Evolutionary conservation across 2,888 invertebrate genomes (phyloP), one percentile per base, ranked within the genome.

Genomic region (Gasteruption jaculator): DNA sequence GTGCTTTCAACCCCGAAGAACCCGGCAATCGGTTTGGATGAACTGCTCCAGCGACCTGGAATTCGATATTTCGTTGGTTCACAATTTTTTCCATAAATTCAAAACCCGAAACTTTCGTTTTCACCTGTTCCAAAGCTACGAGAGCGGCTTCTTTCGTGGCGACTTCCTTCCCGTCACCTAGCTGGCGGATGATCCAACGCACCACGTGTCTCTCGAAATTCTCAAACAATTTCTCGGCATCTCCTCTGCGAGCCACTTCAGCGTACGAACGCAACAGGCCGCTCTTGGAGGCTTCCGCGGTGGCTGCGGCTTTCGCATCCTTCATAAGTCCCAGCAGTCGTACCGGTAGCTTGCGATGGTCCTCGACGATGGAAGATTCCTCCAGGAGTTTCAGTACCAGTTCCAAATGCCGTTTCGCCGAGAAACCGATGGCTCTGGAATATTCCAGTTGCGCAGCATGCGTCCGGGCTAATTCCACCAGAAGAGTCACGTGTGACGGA

Each of bases 41-140:
- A 34, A 63, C 55, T 20, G 63, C 62, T 18, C 47, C 53, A 8
- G 59, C 63, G n/a, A 59, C 42, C 60, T 65, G 16, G 14, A 40
- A 30, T 40, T 22, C n/a, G 7, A 31, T 35, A 15, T 26, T 32
- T 29, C 18, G 22, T n/a, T n/a, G n/a, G n/a, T n/a, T 29, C 7
- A 12, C 2, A 41, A 12, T n/a, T 21, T 8, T 19, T 27, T n/a
- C n/a, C n/a, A n/a, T n/a, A n/a, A n/a, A n/a, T n/a, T n/a, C n/a
- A n/a, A n/a, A n/a, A n/a, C n/a, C n/a, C n/a, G n/a, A n/a, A n/a
- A n/a, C n/a, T n/a, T n/a, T n/a, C n/a, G n/a, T n/a, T n/a, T n/a
- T n/a, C n/a, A 61, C 64, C 48, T 65, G 64, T 39, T 68, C 64
- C 5, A 68, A 48, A 10, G 66, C 67, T 3, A 57, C 20, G 3